These are phyloP conservation scores for Linnaemya vulpina DNA, from an alignment of 2,888 invertebrate species.

Conservation along the genomic window DNA sequence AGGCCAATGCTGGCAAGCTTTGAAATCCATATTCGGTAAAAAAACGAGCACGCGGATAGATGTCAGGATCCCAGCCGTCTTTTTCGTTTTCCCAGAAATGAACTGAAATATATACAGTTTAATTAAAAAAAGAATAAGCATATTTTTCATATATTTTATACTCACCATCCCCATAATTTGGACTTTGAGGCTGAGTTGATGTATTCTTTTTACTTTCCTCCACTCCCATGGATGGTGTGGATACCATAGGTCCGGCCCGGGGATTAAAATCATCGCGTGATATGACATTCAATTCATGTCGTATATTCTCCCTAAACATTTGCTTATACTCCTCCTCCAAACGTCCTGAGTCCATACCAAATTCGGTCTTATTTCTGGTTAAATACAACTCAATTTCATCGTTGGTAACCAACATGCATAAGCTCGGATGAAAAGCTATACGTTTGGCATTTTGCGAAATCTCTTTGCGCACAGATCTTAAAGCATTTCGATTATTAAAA, in stretches of 20 bases:
- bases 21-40: constrained; percentile 98
- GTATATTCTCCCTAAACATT: constrained; percentile 91
- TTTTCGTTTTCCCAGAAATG: constrained; percentile 94
- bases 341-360: constrained; percentile 83
- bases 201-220: constrained; percentile 89
- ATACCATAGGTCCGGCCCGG: constrained; percentile 85
- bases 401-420: constrained; percentile 95
- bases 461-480: constrained; percentile 88
- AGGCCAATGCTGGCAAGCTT: constrained; percentile 90
- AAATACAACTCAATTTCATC: constrained; percentile 97
- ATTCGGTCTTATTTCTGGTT: constrained; percentile 89
- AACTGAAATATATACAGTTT: constrained; percentile 83
- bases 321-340: constrained; percentile 90
- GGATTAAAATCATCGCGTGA: constrained; percentile 77
- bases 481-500: background rate
- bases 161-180: constrained; percentile 92
- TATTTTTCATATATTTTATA: background rate
- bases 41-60: constrained; percentile 92
- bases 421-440: constrained; percentile 92
- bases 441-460: constrained; percentile 91
- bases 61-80: constrained; percentile 90
- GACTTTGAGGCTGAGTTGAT: constrained; percentile 89
- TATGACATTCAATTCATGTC: constrained; percentile 84
- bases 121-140: too few species aligned
- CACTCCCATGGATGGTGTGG: constrained; percentile 95